Conservation (phyloP, 1,140 invertebrate genomes). For the Penaeus chinensis region DNA sequence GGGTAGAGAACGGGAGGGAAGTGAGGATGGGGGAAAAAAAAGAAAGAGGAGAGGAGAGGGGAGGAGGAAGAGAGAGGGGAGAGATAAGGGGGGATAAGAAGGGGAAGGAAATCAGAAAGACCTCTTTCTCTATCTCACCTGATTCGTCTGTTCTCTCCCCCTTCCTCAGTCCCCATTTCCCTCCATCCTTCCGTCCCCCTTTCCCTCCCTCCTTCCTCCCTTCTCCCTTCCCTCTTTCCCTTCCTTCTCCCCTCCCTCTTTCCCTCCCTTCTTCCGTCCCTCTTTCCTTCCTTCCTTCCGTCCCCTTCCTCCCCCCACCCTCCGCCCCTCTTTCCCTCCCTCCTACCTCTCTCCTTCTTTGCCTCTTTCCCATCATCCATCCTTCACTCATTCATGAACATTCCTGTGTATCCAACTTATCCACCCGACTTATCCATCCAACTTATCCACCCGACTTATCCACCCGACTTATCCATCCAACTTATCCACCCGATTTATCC, state of each 20-base stretch:
- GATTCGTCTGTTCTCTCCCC: neutral
- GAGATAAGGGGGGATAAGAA: too few species aligned
- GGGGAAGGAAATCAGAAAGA: too few species aligned
- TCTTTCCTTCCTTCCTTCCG: neutral
- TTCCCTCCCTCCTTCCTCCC: neutral
- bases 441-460: neutral
- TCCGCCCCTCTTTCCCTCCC: neutral
- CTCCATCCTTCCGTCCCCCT: neutral
- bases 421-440: too few species aligned
- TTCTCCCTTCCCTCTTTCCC: neutral
- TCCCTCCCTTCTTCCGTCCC: neutral
- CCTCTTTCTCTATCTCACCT: neutral
- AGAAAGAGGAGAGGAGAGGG: neutral
- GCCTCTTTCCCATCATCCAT: neutral
- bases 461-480: too few species aligned
- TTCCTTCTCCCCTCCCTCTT: neutral
- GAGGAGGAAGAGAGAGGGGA: neutral
- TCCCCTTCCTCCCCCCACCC: neutral
- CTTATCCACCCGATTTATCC: too few species aligned
- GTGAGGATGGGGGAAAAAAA: too few species aligned
- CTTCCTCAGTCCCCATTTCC: neutral
- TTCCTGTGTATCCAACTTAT: neutral
- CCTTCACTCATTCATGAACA: neutral
- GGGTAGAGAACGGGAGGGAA: too few species aligned
- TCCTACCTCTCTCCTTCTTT: neutral